Evolutionary conservation across 2,888 invertebrate genomes (phyloP).

Genomic region (Thecocarcelia acutangulata): DNA sequence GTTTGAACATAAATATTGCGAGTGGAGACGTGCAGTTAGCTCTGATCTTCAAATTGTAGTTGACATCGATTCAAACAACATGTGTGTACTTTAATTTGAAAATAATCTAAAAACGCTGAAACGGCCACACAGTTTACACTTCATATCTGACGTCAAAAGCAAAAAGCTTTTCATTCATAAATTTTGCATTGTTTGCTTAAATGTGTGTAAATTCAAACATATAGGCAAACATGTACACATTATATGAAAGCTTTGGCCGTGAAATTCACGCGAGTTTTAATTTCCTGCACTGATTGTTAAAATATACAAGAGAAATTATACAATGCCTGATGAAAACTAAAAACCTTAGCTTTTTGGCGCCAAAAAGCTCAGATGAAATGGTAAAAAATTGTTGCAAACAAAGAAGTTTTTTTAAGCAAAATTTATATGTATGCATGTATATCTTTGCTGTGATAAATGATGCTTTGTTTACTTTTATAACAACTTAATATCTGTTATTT

Average conservation of each 20-base stretch:
- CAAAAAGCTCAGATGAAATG: conserved; percentile 42
- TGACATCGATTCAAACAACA: too few species aligned
- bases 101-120: not conserved
- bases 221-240: not conserved
- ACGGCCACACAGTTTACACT: not conserved
- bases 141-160: conserved; percentile 55
- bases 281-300: conserved; percentile 16
- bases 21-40: too few species aligned
- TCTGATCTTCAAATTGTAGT: too few species aligned
- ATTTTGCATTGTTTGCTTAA: not conserved
- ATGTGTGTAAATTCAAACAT: conserved; percentile 1
- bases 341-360: conserved; percentile 41
- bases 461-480: conserved; percentile 1
- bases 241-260: conserved; percentile 51
- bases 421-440: too few species aligned
- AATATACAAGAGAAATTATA: not conserved
- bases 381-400: not conserved
- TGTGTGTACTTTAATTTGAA: too few species aligned
- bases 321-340: not conserved
- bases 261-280: conserved; percentile 19
- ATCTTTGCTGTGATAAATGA: not conserved
- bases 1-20: too few species aligned
- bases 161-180: conserved; percentile 63
- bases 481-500: conserved; percentile 14
- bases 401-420: conserved; percentile 35